These are phyloP conservation scores for Phania funesta DNA, from an alignment of 2,888 invertebrate species.

Conservation along the genomic window DNA sequence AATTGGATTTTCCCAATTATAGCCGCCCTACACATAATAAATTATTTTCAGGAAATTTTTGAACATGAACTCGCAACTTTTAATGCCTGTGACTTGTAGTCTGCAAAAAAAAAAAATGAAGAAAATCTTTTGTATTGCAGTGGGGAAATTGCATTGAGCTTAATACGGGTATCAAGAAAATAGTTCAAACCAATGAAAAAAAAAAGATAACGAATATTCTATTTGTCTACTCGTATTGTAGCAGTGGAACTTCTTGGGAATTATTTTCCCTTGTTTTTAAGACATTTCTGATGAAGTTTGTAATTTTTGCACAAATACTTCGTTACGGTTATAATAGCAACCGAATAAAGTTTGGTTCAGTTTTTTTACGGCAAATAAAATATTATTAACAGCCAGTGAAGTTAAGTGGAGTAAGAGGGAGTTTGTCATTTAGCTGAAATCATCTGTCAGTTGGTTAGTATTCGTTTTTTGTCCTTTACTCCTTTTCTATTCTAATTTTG, in stretches of 20 bases:
- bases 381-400: not conserved
- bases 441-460: not conserved
- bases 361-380: conserved; percentile 9
- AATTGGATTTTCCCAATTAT: not conserved
- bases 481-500: too few species aligned
- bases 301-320: conserved; percentile 7
- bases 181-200: not conserved
- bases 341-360: conserved; percentile 6
- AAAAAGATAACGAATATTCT: not conserved
- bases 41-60: not conserved
- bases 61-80: not conserved
- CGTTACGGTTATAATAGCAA: conserved; percentile 37
- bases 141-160: not conserved
- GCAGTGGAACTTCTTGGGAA: not conserved
- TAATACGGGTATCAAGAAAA: conserved; percentile 6
- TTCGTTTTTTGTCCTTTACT: not conserved
- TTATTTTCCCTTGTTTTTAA: not conserved
- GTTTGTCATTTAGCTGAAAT: conserved; percentile 16
- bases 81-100: not conserved
- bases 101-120: not conserved
- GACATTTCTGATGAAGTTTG: conserved; percentile 17
- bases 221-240: not conserved
- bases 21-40: not conserved
- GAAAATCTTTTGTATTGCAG: not conserved
- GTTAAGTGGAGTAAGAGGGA: not conserved